Base-by-base conservation (phyloP, 2,113 vertebrate species). In the Tympanuchus pallidicinctus region DNA sequence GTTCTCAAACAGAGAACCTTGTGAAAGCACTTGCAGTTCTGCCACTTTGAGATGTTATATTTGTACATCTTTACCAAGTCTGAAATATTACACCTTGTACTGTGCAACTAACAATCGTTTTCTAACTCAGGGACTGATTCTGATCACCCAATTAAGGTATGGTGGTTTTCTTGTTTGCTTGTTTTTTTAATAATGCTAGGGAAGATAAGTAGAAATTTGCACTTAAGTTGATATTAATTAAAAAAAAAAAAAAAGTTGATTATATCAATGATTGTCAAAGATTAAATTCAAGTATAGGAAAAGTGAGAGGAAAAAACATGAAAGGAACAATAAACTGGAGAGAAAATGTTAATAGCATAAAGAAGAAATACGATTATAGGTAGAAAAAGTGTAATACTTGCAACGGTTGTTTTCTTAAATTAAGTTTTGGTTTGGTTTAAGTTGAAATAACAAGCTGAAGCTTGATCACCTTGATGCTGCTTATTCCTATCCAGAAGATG, bases 401-500 rank as follows among this genome's bases (percentile, higher is more conserved):
- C 42, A 60, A 92, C 19, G 67, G 59, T 34, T 59, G 32, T 45
- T 25, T 59, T 9, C 20, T 32, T 45, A 34, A 59, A 43, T 59
- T n/a, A 34, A 27, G 30, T 45, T 75, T 75, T 75, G 22, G 13
- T 75, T 27, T 42, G 24, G 28, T 57, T 30, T 42, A 32, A 57
- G 14, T 16, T 40, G 19, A 54, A 56, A 32, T 20, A 57, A 27
- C 73, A 63, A 57, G 5, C 34, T 77, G 52, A 88, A 52, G 13
- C 50, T 38, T 90, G 24, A 63, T 43, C n/a, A 77, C 38, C 13
- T 24, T 66, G 48, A 18, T 65, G 64, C 40, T 21, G 69, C 10
- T 90, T 83, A 69, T 52, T 90, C 43, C 20, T 86, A 90, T 54
- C 70, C 63, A 87, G 94, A 89, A 94, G 90, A 66, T 92, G 83